Evolutionary conservation across 2,888 invertebrate species (phyloP).

Genomic region (Thecophora atra): DNA sequence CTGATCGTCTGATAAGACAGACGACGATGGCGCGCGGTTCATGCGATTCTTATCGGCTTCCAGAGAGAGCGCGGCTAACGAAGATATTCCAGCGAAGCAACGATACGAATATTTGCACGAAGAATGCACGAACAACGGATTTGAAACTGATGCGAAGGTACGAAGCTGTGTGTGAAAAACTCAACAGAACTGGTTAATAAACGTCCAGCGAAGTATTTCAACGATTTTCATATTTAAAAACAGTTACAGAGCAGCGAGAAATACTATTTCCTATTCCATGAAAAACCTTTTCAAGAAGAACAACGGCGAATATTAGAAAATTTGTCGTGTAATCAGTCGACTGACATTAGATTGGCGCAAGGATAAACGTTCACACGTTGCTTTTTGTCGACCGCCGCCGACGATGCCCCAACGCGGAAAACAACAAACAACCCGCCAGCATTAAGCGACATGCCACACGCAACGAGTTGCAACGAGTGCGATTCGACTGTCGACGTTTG

Average conservation of each 20-base stretch:
- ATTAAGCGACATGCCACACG: conserved; percentile 32
- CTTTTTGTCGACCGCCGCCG: conserved; percentile 21
- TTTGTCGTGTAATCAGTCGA: too few species aligned
- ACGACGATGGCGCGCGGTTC: neutral
- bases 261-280: too few species aligned
- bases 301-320: too few species aligned
- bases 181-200: too few species aligned
- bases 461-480: conserved; percentile 11
- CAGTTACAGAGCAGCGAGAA: too few species aligned
- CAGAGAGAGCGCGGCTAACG: conserved; percentile 7
- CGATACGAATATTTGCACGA: conserved; percentile 21
- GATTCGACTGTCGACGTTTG: conserved; percentile 14
- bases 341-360: too few species aligned
- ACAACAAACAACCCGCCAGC: conserved; percentile 10
- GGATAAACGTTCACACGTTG: neutral
- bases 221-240: too few species aligned
- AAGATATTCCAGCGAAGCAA: conserved; percentile 18
- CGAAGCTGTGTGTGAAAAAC: too few species aligned
- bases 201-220: too few species aligned
- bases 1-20: conserved; percentile 31
- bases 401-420: neutral
- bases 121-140: neutral
- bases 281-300: too few species aligned
- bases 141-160: too few species aligned
- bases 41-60: conserved; percentile 30